phyloP scores from a whole-genome alignment of 2,797 vertebrate genomes.

The Oreonectes daqikongensis region DNA sequence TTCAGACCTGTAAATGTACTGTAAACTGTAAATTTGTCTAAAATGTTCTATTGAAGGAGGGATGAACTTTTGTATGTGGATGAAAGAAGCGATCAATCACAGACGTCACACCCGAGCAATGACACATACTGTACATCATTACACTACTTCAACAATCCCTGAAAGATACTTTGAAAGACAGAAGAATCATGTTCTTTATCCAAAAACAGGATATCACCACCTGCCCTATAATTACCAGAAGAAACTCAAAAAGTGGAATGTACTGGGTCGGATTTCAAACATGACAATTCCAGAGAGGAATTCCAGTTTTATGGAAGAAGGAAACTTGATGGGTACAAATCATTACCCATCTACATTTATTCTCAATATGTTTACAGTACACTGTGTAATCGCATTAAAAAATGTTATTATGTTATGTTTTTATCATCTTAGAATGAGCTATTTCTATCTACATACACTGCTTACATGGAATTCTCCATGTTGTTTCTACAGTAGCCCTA shows the following conservation, averaged over 20 bases:
- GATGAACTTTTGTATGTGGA: background rate
- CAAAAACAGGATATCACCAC: constrained; percentile 37
- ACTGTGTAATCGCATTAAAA: too few relatives aligned
- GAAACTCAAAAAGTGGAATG: constrained; percentile 36
- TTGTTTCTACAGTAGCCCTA: too few relatives aligned
- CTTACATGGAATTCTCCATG: too few relatives aligned
- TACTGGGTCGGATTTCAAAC: constrained; percentile 40
- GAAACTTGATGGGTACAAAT: constrained; percentile 40
- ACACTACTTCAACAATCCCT: background rate
- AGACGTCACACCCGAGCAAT: constrained; percentile 17
- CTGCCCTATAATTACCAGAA: constrained; percentile 43
- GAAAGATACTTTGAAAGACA: background rate
- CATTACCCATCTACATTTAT: constrained; percentile 70
- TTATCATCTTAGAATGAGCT: too few relatives aligned
- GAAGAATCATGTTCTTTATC: constrained; percentile 18
- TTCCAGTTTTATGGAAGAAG: background rate
- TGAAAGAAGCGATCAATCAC: background rate
- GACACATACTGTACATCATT: background rate
- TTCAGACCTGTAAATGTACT: background rate
- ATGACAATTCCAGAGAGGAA: constrained; percentile 21
- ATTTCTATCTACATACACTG: too few relatives aligned
- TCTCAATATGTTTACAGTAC: constrained; percentile 69
- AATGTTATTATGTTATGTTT: too few relatives aligned
- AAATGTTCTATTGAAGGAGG: background rate
- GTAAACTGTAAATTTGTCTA: background rate